phyloP scores from a whole-genome alignment of 2,888 invertebrate genomes.

The Phytoseiulus persimilis region DNA sequence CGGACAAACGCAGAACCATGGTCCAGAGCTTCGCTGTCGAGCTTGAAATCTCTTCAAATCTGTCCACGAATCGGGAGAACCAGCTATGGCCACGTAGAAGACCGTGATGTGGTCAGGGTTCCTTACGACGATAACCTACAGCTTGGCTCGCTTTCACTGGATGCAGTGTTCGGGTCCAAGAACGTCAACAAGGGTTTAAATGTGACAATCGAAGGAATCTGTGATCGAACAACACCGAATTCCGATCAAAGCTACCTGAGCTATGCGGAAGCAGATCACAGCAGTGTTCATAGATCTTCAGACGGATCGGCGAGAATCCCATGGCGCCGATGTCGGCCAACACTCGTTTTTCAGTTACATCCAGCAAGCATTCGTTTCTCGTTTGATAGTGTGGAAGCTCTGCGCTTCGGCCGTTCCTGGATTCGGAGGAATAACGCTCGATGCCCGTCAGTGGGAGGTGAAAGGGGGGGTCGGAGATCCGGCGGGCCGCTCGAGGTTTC shows the following conservation, averaged over 20 bases:
- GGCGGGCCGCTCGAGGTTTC: too few species aligned
- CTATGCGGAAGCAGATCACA: neutral
- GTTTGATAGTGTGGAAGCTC: too few species aligned
- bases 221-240: neutral
- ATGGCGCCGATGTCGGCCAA: neutral
- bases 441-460: too few species aligned
- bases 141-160: neutral
- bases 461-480: too few species aligned
- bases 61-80: too few species aligned
- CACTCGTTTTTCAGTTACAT: neutral
- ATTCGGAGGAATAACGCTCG: too few species aligned
- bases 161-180: neutral
- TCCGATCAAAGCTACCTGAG: neutral
- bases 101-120: neutral
- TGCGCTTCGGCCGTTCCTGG: too few species aligned
- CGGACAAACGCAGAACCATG: too few species aligned
- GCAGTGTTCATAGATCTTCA: neutral
- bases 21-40: too few species aligned
- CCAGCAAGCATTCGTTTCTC: neutral
- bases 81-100: neutral
- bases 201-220: neutral
- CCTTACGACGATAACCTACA: neutral
- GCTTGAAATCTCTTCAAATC: too few species aligned
- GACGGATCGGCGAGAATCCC: neutral
- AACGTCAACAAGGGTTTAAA: neutral